A percentile compares a stretch with the other conserved stretches of the same genome.
These are phyloP conservation scores for Sarotherodon lohbergeri DNA, from an alignment of 2,113 vertebrate genomes.

Conservation along the genomic window DNA sequence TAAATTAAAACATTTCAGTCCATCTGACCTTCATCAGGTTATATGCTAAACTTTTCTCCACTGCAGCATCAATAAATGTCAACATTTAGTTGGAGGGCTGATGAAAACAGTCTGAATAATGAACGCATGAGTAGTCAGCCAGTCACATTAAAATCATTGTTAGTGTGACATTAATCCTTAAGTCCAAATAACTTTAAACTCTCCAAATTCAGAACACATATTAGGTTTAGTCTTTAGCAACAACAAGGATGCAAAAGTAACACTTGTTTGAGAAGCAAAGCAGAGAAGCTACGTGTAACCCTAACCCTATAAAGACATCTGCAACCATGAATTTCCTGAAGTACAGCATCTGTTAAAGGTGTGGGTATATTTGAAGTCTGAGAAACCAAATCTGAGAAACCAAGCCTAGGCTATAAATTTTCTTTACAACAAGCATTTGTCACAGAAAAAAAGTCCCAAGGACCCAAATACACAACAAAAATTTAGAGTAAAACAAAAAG, in stretches of 20 bases:
- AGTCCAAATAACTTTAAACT: background rate
- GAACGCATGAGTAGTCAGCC: background rate
- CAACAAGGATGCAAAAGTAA: background rate
- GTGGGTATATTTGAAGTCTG: background rate
- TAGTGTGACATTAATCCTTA: background rate
- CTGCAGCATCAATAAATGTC: background rate
- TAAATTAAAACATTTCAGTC: background rate
- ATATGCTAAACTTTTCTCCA: background rate
- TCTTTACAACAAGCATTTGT: background rate
- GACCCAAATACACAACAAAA: background rate
- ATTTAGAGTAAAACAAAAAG: accelerated
- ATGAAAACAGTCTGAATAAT: background rate
- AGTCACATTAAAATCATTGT: background rate
- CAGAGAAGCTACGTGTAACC: background rate
- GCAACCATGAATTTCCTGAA: background rate
- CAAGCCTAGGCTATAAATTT: background rate
- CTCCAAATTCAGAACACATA: background rate
- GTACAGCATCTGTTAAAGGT: background rate
- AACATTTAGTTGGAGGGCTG: background rate
- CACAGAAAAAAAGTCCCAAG: background rate
- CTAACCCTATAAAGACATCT: background rate
- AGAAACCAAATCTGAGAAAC: background rate
- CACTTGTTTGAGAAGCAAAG: background rate
- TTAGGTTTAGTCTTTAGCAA: background rate
- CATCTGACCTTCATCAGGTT: background rate